These are phyloP conservation scores for Gymnogyps californianus DNA, from an alignment of 2,113 vertebrate genomes.

Conservation along the genomic window DNA sequence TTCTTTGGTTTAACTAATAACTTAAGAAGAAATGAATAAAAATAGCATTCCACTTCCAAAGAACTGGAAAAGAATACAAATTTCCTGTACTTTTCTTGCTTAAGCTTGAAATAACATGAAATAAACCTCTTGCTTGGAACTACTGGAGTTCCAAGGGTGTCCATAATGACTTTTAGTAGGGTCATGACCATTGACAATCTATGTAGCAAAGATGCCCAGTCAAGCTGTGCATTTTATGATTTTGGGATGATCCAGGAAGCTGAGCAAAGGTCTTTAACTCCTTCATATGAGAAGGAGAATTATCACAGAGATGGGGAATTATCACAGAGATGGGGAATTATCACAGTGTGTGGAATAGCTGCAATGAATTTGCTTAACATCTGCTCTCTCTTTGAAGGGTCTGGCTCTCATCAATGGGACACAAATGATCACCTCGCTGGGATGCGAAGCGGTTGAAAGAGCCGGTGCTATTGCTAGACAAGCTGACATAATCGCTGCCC, in stretches of 20 bases:
- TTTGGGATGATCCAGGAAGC: neutral
- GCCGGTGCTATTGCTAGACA: conserved; percentile 88
- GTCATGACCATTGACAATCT: neutral
- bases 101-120: neutral
- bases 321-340: neutral
- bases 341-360: neutral
- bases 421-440: conserved; percentile 98
- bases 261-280: neutral
- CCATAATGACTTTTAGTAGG: neutral
- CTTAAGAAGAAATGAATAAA: neutral
- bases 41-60: neutral
- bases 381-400: conserved; percentile 75
- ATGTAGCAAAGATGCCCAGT: neutral
- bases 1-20: neutral
- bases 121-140: neutral
- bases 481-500: conserved; percentile 93
- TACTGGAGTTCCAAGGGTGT: neutral
- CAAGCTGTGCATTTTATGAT: neutral
- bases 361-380: neutral
- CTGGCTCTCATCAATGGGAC: conserved; percentile 97
- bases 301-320: neutral
- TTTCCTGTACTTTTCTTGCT: neutral
- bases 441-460: conserved; percentile 93
- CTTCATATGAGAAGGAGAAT: neutral
- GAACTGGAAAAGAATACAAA: neutral